Base-by-base conservation (phyloP, 2,113 vertebrate genomes). In the Tursiops truncatus region DNA sequence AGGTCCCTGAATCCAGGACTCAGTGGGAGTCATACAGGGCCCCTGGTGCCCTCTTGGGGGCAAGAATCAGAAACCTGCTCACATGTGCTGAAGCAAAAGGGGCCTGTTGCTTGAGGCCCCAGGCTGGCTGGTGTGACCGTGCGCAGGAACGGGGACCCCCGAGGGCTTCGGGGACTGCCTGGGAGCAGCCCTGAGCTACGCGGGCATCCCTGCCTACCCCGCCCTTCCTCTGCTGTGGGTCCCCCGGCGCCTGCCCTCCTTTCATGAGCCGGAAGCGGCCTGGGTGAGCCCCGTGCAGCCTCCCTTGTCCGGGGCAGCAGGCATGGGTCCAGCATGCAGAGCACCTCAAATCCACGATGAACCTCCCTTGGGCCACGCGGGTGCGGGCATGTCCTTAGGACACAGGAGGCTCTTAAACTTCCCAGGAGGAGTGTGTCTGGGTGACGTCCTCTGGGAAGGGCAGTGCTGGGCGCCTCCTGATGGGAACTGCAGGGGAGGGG, bases 311-410 rank as follows among this genome's bases (percentile, higher is more conserved):
- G 2, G 70, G 26, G 12, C 17, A 11, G 11, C 31, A 10, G 53
- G 9, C 8, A 17, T 0, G 1, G 56, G 8, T 28, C 36, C 8
- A 12, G n/a, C 1, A 8, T 5, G 21, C 38, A 15, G 23, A 56
- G 31, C 38, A 0, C 10, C 8, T 1, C 1, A 6, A 8, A 1
- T 17, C 25, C 18, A 2, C 2, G 18, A 31, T 4, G 2, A 23
- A 5, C 31, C 6, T 17, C 38, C 17, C 25, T 23, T 8, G 2
- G 36, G 58, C n/a, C 38, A 38, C 14, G 56, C 8, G 1, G 25
- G 80, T 41, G 17, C 1, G 6, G 67, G n/a, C 14, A 23, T 6
- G 9, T 33, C 15, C 38, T 73, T 36, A 44, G 53, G 65, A 6
- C 0, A 25, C 4, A 33, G 31, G 65, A 33, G 41, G n/a, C 3